A percentile compares a stretch with the other conserved stretches of the same genome.
phyloP scores from a whole-genome alignment of 2,888 invertebrate genomes.

The Spilosoma lubricipeda region DNA sequence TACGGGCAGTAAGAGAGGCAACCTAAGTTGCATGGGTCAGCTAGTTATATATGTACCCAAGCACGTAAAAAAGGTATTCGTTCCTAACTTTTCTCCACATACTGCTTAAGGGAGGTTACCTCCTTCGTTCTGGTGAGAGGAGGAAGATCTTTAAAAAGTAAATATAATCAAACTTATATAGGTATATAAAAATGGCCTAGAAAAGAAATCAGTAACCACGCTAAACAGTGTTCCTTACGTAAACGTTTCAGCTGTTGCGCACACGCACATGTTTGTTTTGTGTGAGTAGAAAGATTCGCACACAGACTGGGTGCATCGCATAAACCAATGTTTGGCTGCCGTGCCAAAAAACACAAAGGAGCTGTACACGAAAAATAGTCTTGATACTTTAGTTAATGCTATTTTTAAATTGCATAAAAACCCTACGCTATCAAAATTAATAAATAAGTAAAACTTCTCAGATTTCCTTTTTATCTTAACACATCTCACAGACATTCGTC shows the following conservation, averaged over 20 bases:
- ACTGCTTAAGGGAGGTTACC: no score
- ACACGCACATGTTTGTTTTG: conserved; percentile 34
- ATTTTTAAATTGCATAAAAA: background rate
- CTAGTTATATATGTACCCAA: no score
- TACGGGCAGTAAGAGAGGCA: no score
- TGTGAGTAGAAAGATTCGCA: conserved; percentile 58
- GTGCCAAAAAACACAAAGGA: conserved; percentile 85
- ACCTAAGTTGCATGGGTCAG: no score
- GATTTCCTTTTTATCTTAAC: no score
- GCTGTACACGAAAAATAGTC: conserved; percentile 40
- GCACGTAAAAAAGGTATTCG: no score
- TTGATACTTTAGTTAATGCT: conserved; percentile 65
- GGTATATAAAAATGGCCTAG: conserved; percentile 18
- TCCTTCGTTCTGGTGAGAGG: no score
- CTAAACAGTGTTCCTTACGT: conserved; percentile 50
- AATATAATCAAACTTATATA: background rate
- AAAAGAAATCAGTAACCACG: conserved; percentile 48
- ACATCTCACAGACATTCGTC: no score
- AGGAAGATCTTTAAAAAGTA: background rate
- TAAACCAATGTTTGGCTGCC: conserved; percentile 81
- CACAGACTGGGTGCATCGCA: conserved; percentile 68
- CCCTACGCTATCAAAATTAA: background rate
- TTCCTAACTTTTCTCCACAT: no score
- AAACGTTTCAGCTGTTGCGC: conserved; percentile 49
- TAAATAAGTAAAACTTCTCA: no score